Percentiles rank a stretch among this genome's conserved stretches.
Evolutionary conservation across 2,113 vertebrate species (phyloP).

Genomic region (Blennius ocellaris): DNA sequence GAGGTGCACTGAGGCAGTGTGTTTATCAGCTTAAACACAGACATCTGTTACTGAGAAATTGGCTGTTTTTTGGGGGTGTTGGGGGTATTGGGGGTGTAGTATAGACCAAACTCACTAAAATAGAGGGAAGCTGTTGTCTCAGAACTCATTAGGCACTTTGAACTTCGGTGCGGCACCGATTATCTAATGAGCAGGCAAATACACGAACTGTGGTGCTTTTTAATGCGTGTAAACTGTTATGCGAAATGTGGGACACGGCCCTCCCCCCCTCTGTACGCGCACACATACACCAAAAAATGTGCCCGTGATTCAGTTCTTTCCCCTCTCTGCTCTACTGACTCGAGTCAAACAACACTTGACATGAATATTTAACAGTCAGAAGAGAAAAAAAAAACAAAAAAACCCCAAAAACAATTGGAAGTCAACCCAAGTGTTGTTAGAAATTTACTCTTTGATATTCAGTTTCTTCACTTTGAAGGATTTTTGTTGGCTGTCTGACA

Average conservation of each 20-base stretch:
- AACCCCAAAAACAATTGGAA: conserved; percentile 70
- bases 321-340: conserved; percentile 67
- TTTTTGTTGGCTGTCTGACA: conserved; percentile 48
- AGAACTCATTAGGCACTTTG: conserved; percentile 59
- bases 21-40: conserved; percentile 86
- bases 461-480: conserved; percentile 52
- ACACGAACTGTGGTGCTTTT: conserved; percentile 12
- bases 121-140: conserved; percentile 29
- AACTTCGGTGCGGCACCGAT: conserved; percentile 31
- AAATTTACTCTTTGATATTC: conserved; percentile 68
- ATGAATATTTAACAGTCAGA: conserved; percentile 75
- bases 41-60: conserved; percentile 81
- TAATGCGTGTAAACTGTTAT: conserved; percentile 23
- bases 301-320: conserved; percentile 56
- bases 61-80: conserved; percentile 61
- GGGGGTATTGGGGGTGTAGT: background rate
- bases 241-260: conserved; percentile 46
- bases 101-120: conserved; percentile 14
- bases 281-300: conserved; percentile 27
- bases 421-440: conserved; percentile 53
- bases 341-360: conserved; percentile 74
- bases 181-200: conserved; percentile 31
- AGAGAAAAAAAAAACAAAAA: too few species aligned
- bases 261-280: conserved; percentile 27
- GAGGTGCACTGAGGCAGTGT: conserved; percentile 69